phyloP scores from a whole-genome alignment of 1,140 invertebrate genomes.

The Druon quercuslanigerum region DNA sequence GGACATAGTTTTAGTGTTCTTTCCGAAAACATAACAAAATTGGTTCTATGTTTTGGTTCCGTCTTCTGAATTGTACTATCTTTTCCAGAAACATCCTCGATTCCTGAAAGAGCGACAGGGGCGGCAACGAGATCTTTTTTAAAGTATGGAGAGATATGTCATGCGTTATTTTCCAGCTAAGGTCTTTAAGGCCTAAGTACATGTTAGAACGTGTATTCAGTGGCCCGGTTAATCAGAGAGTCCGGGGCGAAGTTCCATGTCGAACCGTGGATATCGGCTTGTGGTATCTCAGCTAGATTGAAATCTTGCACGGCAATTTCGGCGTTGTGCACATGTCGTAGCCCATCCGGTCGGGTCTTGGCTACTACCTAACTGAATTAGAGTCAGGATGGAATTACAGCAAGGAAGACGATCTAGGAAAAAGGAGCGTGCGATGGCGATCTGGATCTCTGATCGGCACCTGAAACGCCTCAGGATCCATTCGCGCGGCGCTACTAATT shows the following conservation, averaged over 20 bases:
- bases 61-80: too few relatives aligned
- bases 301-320: conserved; percentile 68
- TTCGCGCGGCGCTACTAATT: conserved; percentile 44
- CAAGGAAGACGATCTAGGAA: conserved; percentile 38
- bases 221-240: conserved; percentile 62
- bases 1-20: too few relatives aligned
- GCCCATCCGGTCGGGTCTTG: conserved; percentile 41
- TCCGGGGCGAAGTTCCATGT: conserved; percentile 61
- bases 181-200: conserved; percentile 45
- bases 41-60: too few relatives aligned
- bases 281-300: conserved; percentile 65
- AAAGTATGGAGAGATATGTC: not conserved
- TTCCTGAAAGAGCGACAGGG: too few relatives aligned
- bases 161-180: not conserved
- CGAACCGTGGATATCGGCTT: conserved; percentile 69
- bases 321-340: conserved; percentile 70
- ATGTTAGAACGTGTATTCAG: conserved; percentile 52
- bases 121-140: too few relatives aligned
- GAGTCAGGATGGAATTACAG: conserved; percentile 40
- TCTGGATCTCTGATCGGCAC: conserved; percentile 25
- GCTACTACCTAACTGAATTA: conserved; percentile 42
- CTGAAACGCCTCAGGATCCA: conserved; percentile 17
- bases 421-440: conserved; percentile 27
- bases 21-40: too few relatives aligned
- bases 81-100: too few relatives aligned